Base-by-base conservation (phyloP, 2,888 invertebrate species). In the Oasisia sp. region DNA sequence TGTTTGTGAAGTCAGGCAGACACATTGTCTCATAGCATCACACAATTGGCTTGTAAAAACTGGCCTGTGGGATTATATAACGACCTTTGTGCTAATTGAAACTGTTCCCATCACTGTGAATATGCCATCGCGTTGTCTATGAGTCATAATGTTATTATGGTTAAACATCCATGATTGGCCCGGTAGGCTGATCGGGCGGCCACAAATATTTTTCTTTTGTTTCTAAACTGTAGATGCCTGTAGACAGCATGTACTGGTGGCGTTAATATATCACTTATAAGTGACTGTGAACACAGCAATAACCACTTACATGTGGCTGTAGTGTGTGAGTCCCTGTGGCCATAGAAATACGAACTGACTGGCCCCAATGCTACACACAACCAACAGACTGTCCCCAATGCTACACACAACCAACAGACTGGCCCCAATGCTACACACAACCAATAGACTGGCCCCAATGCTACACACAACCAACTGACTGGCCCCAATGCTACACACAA, bases 81-180 rank as follows among this genome's bases (percentile, higher is more conserved):
- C 74, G 27, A 74, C 74, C 74, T 74, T 74, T n/a, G 74, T n/a
- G 27, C 74, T 74, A 74, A 74, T 74, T 74, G 74, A n/a, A 74
- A 74, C n/a, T 74, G 74, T 74, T 74, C n/a, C 19, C 27, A 19
- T 3, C n/a, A 27, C 74, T 27, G 74, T 0, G 19, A 0, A 27
- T 27, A n/a, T 74, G 74, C 27, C 74, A 74, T 4, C 3, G 27
- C 74, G 1, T 74, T 27, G n/a, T 27, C 74, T 74, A 19, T 74
- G 74, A 74, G 27, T 74, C 74, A n/a, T 74, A 38, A 38, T 74
- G 74, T 74, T 74, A 74, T 74, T 27, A 74, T 74, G 74, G n/a
- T 7, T 27, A 74, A 74, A 74, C 74, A 74, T 19, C 74, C 74
- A 74, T 74, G 74, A 74, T 74, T 74, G 74, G 27, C 14, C 74